Evolutionary conservation across 2,113 vertebrate species (phyloP), one percentile per base, ranked within the genome.

Genomic region (Zapus hudsonius): DNA sequence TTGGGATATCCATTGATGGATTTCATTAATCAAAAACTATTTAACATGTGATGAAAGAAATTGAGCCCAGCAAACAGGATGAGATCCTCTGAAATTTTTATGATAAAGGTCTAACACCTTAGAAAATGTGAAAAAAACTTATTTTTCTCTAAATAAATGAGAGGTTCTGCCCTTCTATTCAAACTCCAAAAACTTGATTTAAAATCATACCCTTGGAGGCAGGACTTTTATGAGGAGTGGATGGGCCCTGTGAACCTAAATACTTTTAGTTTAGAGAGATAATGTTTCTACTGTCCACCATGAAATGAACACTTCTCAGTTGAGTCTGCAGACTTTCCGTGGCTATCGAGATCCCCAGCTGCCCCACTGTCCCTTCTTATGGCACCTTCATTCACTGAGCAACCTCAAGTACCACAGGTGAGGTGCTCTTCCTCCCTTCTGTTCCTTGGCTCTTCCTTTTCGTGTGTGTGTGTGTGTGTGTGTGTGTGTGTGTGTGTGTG

Each of bases 1-100:
- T 90, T 64, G 15, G 83, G 64, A 36, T 36, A 91, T 95, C 66
- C 57, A 31, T 75, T 92, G 72, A 74, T 80, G n/a, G 63, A 78
- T 91, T 72, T 70, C 89, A 44, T 88, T 44, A 95, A 96, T 97
- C 81, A 40, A 73, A n/a, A 69, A 27, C 79, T 92, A 67, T 38
- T 87, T 59, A 0, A 0, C 78, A 83, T 38, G 86, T 63, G 70
- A 74, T 69, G 91, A 89, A 81, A 57, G 40, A 88, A 87, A 52
- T 27, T 15, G 38, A 84, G 61, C 19, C 10, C 83, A 57, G 47
- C 33, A 69, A 40, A 72, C 20, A 66, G n/a, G 17, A 5, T 84
- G 63, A 9, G 29, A 36, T 73, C 75, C 19, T 90, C 61, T 44
- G 80, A 69, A 44, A 81, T 16, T 66, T 90, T 84, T 33, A 78